Evolutionary conservation across 2,888 invertebrate genomes (phyloP).

Genomic region (Coleophora flavipennella): DNA sequence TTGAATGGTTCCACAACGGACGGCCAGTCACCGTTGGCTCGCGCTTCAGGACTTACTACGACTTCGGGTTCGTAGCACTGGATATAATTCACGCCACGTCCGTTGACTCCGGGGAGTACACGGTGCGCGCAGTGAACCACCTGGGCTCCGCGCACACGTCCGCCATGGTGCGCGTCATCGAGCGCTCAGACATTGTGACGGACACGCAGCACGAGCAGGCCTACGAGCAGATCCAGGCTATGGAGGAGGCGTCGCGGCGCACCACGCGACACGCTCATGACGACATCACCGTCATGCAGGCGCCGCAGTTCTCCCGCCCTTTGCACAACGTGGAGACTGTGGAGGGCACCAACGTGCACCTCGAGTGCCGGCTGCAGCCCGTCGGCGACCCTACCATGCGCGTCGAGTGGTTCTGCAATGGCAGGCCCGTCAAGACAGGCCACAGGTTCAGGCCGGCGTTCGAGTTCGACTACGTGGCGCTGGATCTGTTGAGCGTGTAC

Average conservation of each 20-base stretch:
- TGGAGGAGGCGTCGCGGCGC: slow-evolving; percentile 85
- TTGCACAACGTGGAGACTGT: slow-evolving; percentile 91
- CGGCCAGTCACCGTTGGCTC: slow-evolving; percentile 90
- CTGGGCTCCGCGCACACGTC: slow-evolving; percentile 94
- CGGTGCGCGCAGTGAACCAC: slow-evolving; percentile 93
- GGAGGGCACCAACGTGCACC: slow-evolving; percentile 92
- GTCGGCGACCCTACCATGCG: slow-evolving; percentile 93
- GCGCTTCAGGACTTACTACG: slow-evolving; percentile 94
- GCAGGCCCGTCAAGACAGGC: slow-evolving; percentile 91
- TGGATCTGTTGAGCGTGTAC: slow-evolving; percentile 96
- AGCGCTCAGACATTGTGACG: slow-evolving; percentile 85
- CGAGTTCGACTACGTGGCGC: slow-evolving; percentile 97
- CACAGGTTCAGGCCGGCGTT: slow-evolving; percentile 96
- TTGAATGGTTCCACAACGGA: slow-evolving; percentile 97
- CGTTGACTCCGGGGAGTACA: slow-evolving; percentile 97
- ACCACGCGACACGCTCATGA: slow-evolving; percentile 79
- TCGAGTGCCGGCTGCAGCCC: slow-evolving; percentile 92
- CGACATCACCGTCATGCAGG: slow-evolving; percentile 87
- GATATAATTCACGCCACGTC: slow-evolving; percentile 95
- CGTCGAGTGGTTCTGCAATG: slow-evolving; percentile 98
- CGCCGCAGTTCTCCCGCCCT: slow-evolving; percentile 89
- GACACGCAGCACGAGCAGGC: slow-evolving; percentile 95
- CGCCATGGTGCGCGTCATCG: slow-evolving; percentile 89
- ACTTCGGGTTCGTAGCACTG: slow-evolving; percentile 97
- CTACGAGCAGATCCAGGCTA: slow-evolving; percentile 90